phyloP scores from a whole-genome alignment of 2,113 vertebrate species.

The Pagrus major region DNA sequence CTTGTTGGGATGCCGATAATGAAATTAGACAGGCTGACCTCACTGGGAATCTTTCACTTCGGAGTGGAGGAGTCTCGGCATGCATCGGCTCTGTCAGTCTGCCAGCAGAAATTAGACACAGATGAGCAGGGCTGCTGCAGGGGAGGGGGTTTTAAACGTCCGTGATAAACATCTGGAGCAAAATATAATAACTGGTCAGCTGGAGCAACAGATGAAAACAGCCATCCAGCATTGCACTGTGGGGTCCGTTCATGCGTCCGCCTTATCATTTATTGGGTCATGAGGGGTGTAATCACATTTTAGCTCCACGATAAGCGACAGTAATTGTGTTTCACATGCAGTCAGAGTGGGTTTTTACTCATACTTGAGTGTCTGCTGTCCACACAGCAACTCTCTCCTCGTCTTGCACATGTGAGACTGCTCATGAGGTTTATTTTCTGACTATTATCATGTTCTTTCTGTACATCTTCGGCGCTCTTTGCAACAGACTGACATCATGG shows the following conservation, averaged over 20 bases:
- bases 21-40: conserved; percentile 54
- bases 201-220: conserved; percentile 64
- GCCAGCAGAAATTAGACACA: conserved; percentile 41
- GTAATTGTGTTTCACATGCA: not conserved
- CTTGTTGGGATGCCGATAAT: conserved; percentile 28
- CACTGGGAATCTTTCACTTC: conserved; percentile 36
- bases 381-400: not conserved
- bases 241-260: conserved; percentile 3
- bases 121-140: conserved; percentile 7
- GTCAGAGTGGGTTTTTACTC: not conserved
- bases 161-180: not conserved
- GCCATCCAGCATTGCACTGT: not conserved
- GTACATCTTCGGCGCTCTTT: not conserved
- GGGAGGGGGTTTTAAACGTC: conserved; percentile 3
- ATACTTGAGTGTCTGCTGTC: not conserved
- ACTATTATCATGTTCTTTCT: not conserved
- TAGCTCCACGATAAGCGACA: not conserved
- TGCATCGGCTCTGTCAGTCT: conserved; percentile 18
- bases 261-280: not conserved
- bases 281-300: not conserved
- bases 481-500: not conserved
- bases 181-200: conserved; percentile 23
- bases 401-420: not conserved
- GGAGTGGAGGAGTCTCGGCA: conserved; percentile 20
- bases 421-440: not conserved